Evolutionary conservation across 2,797 vertebrate genomes (phyloP).

Genomic region (Sebastolobus alascanus): DNA sequence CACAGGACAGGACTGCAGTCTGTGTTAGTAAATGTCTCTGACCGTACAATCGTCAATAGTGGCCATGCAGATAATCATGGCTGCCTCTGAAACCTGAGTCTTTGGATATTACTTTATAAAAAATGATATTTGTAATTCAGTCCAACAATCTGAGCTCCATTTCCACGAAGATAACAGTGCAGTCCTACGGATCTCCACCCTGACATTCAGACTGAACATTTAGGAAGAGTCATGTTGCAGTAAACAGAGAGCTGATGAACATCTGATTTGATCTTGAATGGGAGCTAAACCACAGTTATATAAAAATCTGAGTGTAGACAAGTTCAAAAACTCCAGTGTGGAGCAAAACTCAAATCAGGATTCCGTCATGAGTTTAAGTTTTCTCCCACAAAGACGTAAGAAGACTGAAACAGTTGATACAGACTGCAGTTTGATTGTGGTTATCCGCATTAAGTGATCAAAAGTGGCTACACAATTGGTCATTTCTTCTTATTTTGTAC

Average conservation of each 20-base stretch:
- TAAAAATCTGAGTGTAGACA: neutral
- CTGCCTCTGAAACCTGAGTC: slow-evolving; percentile 25
- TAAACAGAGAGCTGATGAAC: slow-evolving; percentile 40
- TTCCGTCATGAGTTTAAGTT: neutral
- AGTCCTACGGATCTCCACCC: neutral
- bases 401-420: neutral
- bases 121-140: slow-evolving; percentile 10
- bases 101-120: slow-evolving; percentile 5
- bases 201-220: slow-evolving; percentile 36
- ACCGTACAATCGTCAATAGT: slow-evolving; percentile 39
- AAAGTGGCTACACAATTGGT: neutral
- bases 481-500: neutral
- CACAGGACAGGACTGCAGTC: slow-evolving; percentile 18
- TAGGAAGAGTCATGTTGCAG: slow-evolving; percentile 15
- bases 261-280: slow-evolving; percentile 38
- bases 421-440: neutral
- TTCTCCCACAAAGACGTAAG: accelerated
- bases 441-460: neutral
- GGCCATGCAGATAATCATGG: slow-evolving; percentile 9
- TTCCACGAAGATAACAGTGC: neutral
- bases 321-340: neutral
- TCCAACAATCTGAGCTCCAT: neutral
- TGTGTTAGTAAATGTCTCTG: slow-evolving; percentile 16
- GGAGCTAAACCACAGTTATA: slow-evolving; percentile 15
- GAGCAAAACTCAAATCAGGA: neutral